A percentile compares a stretch with the other conserved stretches of the same genome.
Evolutionary conservation across 2,888 invertebrate species (phyloP).

Genomic region (Diplazon laetatorius): DNA sequence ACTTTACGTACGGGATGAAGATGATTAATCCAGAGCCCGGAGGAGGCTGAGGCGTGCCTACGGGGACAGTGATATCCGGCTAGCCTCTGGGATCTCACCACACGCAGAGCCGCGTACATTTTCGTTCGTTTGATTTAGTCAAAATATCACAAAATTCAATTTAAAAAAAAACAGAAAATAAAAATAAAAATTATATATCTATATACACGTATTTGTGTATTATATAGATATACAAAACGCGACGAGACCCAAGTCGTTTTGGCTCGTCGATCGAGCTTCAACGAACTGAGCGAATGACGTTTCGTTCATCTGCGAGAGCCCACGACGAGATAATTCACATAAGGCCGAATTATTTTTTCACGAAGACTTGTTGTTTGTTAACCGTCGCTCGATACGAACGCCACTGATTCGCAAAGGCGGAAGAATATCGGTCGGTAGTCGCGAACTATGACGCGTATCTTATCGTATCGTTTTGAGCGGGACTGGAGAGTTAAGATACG

Average conservation of each 20-base stretch:
- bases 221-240: too few species aligned
- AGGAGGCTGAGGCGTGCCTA: constrained; percentile 75
- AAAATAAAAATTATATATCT: neutral
- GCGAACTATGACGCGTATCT: constrained; percentile 46
- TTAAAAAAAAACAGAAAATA: neutral
- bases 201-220: too few species aligned
- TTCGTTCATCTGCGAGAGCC: constrained; percentile 16
- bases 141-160: too few species aligned
- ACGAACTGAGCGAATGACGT: neutral
- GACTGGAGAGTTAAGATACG: constrained; percentile 24
- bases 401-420: constrained; percentile 56
- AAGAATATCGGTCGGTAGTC: constrained; percentile 43
- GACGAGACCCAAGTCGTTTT: constrained; percentile 2
- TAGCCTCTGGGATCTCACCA: constrained; percentile 69
- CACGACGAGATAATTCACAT: constrained; percentile 29
- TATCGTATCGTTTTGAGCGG: constrained; percentile 5
- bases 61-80: constrained; percentile 53
- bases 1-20: constrained; percentile 78
- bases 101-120: constrained; percentile 75
- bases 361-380: too few species aligned
- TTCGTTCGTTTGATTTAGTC: constrained; percentile 14
- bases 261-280: neutral
- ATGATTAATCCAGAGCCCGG: constrained; percentile 78
- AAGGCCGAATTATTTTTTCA: too few species aligned
- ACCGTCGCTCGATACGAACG: constrained; percentile 18